These are phyloP conservation scores for Monodelphis domestica DNA, from an alignment of 2,797 vertebrate genomes.

Conservation along the genomic window DNA sequence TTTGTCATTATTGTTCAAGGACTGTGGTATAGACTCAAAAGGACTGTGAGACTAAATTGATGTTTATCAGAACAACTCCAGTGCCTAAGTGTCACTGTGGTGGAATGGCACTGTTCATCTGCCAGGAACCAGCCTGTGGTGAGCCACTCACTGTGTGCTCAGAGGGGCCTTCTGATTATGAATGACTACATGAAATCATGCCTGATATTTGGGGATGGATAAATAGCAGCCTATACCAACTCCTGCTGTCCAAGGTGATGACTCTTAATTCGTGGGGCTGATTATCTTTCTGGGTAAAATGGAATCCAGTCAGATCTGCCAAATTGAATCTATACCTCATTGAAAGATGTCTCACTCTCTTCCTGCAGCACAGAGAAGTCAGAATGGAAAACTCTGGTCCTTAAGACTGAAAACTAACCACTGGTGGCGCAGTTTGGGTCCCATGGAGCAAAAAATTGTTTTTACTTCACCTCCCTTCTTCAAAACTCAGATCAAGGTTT, in stretches of 20 bases:
- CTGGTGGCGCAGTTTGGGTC: neutral
- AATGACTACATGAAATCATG: neutral
- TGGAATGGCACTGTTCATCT: neutral
- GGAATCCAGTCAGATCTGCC: slow-evolving; percentile 1
- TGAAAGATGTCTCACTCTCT: neutral
- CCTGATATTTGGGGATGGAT: neutral
- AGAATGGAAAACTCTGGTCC: neutral
- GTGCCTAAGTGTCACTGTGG: neutral
- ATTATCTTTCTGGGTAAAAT: slow-evolving; percentile 8
- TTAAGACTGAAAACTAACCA: neutral
- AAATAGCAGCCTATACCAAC: neutral
- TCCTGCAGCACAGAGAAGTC: neutral
- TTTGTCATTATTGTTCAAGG: neutral
- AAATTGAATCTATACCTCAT: neutral
- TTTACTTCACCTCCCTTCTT: neutral
- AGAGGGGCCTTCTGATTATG: slow-evolving; percentile 5
- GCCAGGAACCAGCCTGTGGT: neutral
- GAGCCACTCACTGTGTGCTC: neutral
- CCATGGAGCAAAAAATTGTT: neutral
- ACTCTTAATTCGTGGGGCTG: slow-evolving; percentile 8
- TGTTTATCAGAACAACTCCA: neutral
- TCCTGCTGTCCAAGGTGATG: slow-evolving; percentile 1
- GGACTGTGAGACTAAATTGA: neutral
- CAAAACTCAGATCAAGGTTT: neutral
- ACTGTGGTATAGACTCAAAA: neutral